Conservation (phyloP, 2,113 vertebrate species). For the Hyla sarda region DNA sequence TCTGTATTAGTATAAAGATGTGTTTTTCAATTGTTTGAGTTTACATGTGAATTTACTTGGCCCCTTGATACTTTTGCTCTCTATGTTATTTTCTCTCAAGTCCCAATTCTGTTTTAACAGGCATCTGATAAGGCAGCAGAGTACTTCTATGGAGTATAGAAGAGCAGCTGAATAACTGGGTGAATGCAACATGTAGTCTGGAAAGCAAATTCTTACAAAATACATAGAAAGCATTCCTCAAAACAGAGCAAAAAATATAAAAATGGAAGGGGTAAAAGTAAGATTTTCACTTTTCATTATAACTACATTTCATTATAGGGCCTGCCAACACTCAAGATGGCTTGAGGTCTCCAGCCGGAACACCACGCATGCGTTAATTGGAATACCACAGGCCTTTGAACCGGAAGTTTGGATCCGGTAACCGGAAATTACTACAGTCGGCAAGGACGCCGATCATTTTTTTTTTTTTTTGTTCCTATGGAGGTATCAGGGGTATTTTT, state of each 20-base stretch:
- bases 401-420: too few species aligned
- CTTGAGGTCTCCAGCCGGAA: too few species aligned
- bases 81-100: not conserved
- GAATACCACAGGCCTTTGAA: too few species aligned
- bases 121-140: not conserved
- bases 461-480: too few species aligned
- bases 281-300: too few species aligned
- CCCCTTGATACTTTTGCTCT: not conserved
- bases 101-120: not conserved
- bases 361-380: too few species aligned
- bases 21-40: not conserved
- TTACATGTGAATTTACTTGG: not conserved
- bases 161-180: not conserved
- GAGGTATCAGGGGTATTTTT: too few species aligned
- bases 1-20: not conserved
- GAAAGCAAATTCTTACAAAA: not conserved
- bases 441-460: too few species aligned
- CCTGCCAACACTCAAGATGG: too few species aligned
- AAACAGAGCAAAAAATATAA: not conserved
- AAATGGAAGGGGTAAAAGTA: too few species aligned
- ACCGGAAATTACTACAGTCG: too few species aligned
- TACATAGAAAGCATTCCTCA: not conserved
- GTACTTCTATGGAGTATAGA: not conserved
- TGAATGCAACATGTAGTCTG: not conserved
- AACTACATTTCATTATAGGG: too few species aligned